phyloP scores from a whole-genome alignment of 2,797 vertebrate species.

The Nyctalus aviator region DNA sequence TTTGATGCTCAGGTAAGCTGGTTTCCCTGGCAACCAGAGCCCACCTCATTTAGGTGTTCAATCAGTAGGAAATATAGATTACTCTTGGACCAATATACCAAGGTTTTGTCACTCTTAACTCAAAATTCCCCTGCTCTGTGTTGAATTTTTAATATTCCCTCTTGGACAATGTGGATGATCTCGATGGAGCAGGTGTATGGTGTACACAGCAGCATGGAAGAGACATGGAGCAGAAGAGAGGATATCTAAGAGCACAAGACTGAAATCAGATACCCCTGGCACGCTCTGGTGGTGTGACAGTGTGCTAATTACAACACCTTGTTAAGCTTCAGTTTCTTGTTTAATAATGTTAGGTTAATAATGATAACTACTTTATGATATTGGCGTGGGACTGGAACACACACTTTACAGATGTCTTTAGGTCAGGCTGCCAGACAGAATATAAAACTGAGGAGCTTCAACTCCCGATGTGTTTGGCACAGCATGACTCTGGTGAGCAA shows the following conservation, averaged over 20 bases:
- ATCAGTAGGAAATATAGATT: background rate
- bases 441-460: background rate
- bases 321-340: background rate
- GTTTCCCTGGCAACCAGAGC: background rate
- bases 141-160: background rate
- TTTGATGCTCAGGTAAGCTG: background rate
- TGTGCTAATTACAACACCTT: background rate
- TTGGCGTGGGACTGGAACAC: background rate
- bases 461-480: rapidly evolving
- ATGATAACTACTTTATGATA: background rate
- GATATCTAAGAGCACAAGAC: background rate
- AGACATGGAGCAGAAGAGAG: background rate
- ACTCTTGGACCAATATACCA: background rate
- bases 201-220: background rate
- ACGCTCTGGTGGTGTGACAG: background rate
- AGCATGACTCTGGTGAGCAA: rapidly evolving
- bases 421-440: background rate
- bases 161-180: background rate
- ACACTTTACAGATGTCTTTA: background rate
- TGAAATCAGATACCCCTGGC: background rate
- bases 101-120: background rate
- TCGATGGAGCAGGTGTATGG: background rate
- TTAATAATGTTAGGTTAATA: background rate
- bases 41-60: background rate
- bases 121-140: background rate